Base-by-base conservation (phyloP, 1,140 invertebrate species). In the Conus ventricosus region DNA sequence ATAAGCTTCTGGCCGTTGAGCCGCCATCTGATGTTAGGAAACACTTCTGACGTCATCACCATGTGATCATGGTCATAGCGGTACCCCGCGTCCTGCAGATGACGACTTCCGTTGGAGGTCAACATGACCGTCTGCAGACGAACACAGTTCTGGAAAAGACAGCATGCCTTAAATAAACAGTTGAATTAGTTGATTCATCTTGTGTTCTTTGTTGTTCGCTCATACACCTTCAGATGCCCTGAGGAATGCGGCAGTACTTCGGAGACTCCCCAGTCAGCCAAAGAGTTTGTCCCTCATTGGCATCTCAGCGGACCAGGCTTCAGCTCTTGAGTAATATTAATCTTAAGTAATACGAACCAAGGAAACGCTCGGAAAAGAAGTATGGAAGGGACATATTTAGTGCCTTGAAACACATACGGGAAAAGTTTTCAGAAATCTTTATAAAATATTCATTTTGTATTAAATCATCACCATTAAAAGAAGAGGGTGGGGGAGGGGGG, bases 1-100 rank as follows among this genome's bases (percentile, higher is more conserved):
- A 27, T 84, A 15, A 84, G 23, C 57, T 63, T 84, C 27, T 84
- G 82, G 7, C 82, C 27, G 82, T 84, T 84, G 53, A 84, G 82
- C 55, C 54, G 27, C 82, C 82, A 84, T 39, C 63, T 60, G 13
- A 55, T 84, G 54, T 84, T 84, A 10, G 82, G 82, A 55, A 84
- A 84, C 13, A 63, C 55, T 23, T 60, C 55, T 63, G 82, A 84
- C 25, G 23, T 60, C 55, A 84, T n/a, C 39, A 63, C 20, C n/a
- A 84, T 39, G 82, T 25, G 82, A 63, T 54, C 82, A 2, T 25
- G 23, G 20, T 27, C 27, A 25, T 84, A 54, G 54, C 55, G 7
- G 27, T 25, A 60, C 15, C 82, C 82, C 5, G 55, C 54, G n/a
- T 84, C 20, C 4, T 20, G 27, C 25, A 84, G 27, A 4, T 5